These are phyloP conservation scores for Brachionus plicatilis DNA, from an alignment of 1,140 invertebrate genomes.

Conservation along the genomic window DNA sequence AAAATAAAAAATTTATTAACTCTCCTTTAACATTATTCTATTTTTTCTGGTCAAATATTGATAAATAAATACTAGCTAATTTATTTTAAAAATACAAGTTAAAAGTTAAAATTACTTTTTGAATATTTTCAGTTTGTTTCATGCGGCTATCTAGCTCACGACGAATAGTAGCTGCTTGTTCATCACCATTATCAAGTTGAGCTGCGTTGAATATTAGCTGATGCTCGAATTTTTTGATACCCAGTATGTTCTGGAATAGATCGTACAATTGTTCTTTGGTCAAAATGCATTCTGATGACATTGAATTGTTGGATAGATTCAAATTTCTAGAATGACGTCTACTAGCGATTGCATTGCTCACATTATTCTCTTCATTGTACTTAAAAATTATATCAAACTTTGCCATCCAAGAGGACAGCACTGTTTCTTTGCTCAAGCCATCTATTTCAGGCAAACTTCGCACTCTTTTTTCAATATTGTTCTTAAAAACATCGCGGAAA, in stretches of 20 bases:
- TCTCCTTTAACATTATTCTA: not conserved
- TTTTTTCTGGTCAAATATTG: not conserved
- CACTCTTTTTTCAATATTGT: constrained; percentile 92
- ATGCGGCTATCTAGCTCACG: constrained; percentile 94
- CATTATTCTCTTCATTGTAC: constrained; percentile 60
- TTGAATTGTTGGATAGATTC: constrained; percentile 48
- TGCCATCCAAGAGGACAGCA: constrained; percentile 95
- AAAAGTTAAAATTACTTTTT: constrained; percentile 65
- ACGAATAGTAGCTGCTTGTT: constrained; percentile 96
- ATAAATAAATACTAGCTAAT: not conserved
- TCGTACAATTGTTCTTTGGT: constrained; percentile 83
- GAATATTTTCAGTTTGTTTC: constrained; percentile 92
- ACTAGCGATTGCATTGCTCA: constrained; percentile 18
- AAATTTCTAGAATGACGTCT: constrained; percentile 49
- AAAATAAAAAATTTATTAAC: not conserved
- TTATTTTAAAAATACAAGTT: not conserved
- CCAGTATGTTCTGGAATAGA: constrained; percentile 98
- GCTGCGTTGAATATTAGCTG: constrained; percentile 97
- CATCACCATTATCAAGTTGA: constrained; percentile 96
- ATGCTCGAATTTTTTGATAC: constrained; percentile 95
- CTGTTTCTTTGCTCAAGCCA: constrained; percentile 96
- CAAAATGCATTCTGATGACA: constrained; percentile 55
- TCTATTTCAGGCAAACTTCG: constrained; percentile 96
- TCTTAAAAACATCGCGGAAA: constrained; percentile 95
- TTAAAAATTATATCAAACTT: constrained; percentile 99